Evolutionary conservation across 2,888 invertebrate genomes (phyloP).

Genomic region (Dyspetes luteomarginatus): DNA sequence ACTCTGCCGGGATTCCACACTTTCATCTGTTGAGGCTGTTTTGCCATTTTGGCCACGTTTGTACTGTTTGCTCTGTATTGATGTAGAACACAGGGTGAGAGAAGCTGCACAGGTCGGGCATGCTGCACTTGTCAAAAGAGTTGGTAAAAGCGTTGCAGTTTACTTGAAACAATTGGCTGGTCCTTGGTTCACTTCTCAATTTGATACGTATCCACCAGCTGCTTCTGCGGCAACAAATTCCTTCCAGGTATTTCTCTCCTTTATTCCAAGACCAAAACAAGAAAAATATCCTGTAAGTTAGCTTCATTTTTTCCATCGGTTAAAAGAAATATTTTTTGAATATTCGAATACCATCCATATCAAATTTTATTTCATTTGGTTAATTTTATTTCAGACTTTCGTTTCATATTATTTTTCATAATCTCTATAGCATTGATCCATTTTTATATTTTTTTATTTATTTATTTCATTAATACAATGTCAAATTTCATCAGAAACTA

Average conservation of each 20-base stretch:
- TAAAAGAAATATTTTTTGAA: no score
- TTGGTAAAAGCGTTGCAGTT: conserved; percentile 91
- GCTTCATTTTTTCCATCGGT: no score
- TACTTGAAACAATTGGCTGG: conserved; percentile 91
- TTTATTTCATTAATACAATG: no score
- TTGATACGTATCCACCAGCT: conserved; percentile 94
- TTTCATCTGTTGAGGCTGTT: conserved; percentile 88
- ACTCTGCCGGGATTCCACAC: conserved; percentile 87
- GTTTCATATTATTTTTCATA: no score
- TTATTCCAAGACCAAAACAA: no score
- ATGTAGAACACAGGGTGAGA: conserved; percentile 92
- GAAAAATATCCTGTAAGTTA: no score
- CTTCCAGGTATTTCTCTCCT: conserved; percentile 85
- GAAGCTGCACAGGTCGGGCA: conserved; percentile 92
- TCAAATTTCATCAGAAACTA: no score
- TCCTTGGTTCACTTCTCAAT: conserved; percentile 93
- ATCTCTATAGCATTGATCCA: no score
- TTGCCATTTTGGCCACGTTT: conserved; percentile 93
- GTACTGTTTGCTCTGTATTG: conserved; percentile 90
- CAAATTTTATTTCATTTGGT: no score
- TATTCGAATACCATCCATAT: no score
- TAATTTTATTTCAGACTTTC: no score
- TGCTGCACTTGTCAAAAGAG: conserved; percentile 87
- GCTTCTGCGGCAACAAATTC: conserved; percentile 89
- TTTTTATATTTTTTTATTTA: no score